Evolutionary conservation across 1,140 invertebrate species (phyloP).

Genomic region (Hestina assimilis): DNA sequence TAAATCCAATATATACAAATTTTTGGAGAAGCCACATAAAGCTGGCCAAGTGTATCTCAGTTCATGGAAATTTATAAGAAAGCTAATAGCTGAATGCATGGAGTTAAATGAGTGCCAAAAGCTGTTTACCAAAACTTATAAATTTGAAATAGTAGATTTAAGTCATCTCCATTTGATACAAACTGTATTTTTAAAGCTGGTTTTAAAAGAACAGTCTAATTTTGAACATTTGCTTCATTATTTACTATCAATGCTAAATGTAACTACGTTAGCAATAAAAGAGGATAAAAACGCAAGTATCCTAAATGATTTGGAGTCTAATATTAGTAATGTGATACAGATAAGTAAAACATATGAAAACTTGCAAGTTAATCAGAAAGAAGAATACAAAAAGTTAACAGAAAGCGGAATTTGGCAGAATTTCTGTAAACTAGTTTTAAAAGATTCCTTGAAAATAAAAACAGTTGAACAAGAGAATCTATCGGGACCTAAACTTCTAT

Average conservation of each 20-base stretch:
- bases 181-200: constrained; percentile 76
- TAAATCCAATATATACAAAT: constrained; percentile 79
- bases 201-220: constrained; percentile 45
- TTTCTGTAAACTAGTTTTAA: constrained; percentile 82
- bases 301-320: constrained; percentile 64
- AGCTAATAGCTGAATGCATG: constrained; percentile 79
- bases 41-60: constrained; percentile 80
- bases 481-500: constrained; percentile 71
- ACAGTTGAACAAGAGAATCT: constrained; percentile 53
- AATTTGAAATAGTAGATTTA: constrained; percentile 79
- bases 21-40: constrained; percentile 82
- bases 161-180: constrained; percentile 79
- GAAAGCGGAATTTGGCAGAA: constrained; percentile 81
- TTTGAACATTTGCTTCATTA: constrained; percentile 77
- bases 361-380: constrained; percentile 47
- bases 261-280: constrained; percentile 78
- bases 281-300: constrained; percentile 66
- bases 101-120: constrained; percentile 76
- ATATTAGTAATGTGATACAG: constrained; percentile 56
- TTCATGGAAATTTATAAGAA: constrained; percentile 72
- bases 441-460: constrained; percentile 80
- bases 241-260: constrained; percentile 78
- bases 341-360: constrained; percentile 41
- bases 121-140: constrained; percentile 78
- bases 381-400: constrained; percentile 71